Base-by-base conservation (phyloP, 2,888 invertebrate genomes). In the Calameuta pallipes region DNA sequence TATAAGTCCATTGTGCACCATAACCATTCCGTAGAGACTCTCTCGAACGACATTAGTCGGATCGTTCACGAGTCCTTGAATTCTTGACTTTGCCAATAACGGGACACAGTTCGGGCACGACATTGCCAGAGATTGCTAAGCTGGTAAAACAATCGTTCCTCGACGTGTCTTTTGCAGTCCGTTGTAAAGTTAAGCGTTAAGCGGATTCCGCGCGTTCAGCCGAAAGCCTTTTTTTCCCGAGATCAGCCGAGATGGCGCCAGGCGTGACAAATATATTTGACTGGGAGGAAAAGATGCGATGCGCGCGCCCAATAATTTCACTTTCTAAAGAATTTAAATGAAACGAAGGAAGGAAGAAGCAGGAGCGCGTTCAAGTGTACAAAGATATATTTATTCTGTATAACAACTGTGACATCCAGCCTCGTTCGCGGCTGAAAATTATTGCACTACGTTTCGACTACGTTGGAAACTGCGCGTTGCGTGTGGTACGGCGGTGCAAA, bases 1-100 rank as follows among this genome's bases (percentile, higher is more conserved):
- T 35, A 85, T 69, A 70, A 94, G 89, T 73, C 89, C 86, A 0
- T 93, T 92, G 86, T 93, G 93, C 1, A 93, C 88, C 9, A 93
- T 92, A 1, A 93, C 93, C 11, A 94, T 90, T 0, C 94, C 94
- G 1, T 93, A 91, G 11, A 95, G 88, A 86, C 93, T 93, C 82
- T 94, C 94, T 37, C 94, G 93, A 41, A 94, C 93, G 76, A 93
- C 93, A 0, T 90, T 89, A 83, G 93, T 92, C 0, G 92, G 90
- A 0, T 92, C 87, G 84, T 94, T 94, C 79, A 82, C 83, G 33
- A 81, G 73, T 78, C 79, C 78, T 37, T 75, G 76, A 35, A 37
- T 75, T 75, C 71, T 74, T 56, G 35, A 79, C 30, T 35, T 75
- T 13, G 37, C 31, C 31, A 31, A 11, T 41, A 35, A 11, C 37